These are phyloP conservation scores for Frankliniella fusca DNA, from an alignment of 2,888 invertebrate species.

Conservation along the genomic window DNA sequence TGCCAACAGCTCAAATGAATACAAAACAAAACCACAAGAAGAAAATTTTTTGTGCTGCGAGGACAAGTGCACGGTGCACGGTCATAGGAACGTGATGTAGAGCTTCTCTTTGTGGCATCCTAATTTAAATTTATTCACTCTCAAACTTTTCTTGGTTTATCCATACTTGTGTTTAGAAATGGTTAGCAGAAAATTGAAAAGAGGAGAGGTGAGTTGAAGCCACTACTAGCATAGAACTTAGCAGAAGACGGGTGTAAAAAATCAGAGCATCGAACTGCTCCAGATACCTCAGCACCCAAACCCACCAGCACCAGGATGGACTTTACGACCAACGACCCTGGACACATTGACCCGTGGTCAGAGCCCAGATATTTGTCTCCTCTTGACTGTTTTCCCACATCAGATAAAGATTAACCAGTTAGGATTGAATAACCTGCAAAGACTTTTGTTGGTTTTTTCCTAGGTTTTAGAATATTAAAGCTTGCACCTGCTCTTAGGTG, in stretches of 20 bases:
- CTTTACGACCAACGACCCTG: conserved; percentile 13
- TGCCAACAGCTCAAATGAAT: background rate
- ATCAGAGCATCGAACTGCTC: background rate
- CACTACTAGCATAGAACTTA: background rate
- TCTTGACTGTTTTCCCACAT: background rate
- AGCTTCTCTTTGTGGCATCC: background rate
- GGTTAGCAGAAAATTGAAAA: too few relatives aligned
- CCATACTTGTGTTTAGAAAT: background rate
- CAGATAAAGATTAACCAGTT: background rate
- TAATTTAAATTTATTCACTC: background rate
- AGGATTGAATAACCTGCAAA: background rate
- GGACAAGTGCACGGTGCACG: conserved; percentile 21
- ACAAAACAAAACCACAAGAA: conserved; percentile 1
- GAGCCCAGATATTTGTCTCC: background rate
- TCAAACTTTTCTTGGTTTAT: background rate
- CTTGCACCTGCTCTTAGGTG: conserved; percentile 8
- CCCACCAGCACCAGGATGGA: background rate
- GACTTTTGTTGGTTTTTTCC: background rate
- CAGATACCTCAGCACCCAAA: background rate
- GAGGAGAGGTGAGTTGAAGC: too few relatives aligned
- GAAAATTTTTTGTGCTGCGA: background rate
- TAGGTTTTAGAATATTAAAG: too few relatives aligned
- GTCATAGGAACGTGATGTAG: conserved; percentile 2
- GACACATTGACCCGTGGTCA: conserved; percentile 12
- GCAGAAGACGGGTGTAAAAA: background rate